A percentile compares a stretch with the other conserved stretches of the same genome.
Conservation (phyloP, 2,888 invertebrate genomes). For the Scaptodrosophila latifasciaeformis region DNA sequence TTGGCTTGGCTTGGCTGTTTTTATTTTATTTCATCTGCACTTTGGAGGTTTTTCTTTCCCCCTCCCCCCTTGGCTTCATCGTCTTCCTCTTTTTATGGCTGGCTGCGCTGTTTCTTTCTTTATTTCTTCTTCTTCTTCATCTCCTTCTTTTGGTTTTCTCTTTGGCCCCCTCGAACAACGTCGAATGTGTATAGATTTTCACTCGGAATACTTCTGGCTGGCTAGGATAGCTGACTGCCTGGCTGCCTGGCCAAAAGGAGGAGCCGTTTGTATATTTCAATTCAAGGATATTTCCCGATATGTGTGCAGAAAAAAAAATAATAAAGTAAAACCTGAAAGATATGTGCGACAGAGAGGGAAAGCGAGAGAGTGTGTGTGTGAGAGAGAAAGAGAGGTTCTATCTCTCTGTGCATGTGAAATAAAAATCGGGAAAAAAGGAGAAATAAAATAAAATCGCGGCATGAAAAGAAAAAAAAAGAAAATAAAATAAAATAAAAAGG, state of each 20-base stretch:
- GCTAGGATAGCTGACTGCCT: background rate
- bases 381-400: background rate
- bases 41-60: slow-evolving; percentile 42
- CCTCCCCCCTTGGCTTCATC: background rate
- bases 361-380: slow-evolving; percentile 18
- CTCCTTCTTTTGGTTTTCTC: no score
- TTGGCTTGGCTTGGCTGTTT: slow-evolving; percentile 55
- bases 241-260: slow-evolving; percentile 29
- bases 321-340: slow-evolving; percentile 41
- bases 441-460: slow-evolving; percentile 42
- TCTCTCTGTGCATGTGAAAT: slow-evolving; percentile 35
- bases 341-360: slow-evolving; percentile 38
- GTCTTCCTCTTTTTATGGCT: slow-evolving; percentile 35
- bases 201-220: slow-evolving; percentile 12
- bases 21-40: slow-evolving; percentile 67
- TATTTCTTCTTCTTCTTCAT: no score
- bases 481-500: slow-evolving; percentile 19
- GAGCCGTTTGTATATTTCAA: slow-evolving; percentile 64
- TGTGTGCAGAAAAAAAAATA: slow-evolving; percentile 46
- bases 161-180: no score
- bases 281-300: slow-evolving; percentile 67
- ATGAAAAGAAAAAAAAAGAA: slow-evolving; percentile 32
- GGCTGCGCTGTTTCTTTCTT: slow-evolving; percentile 55
- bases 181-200: slow-evolving; percentile 62
- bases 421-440: slow-evolving; percentile 53